Conservation (phyloP, 2,797 vertebrate species). For the Zenarchopterus dispar region DNA sequence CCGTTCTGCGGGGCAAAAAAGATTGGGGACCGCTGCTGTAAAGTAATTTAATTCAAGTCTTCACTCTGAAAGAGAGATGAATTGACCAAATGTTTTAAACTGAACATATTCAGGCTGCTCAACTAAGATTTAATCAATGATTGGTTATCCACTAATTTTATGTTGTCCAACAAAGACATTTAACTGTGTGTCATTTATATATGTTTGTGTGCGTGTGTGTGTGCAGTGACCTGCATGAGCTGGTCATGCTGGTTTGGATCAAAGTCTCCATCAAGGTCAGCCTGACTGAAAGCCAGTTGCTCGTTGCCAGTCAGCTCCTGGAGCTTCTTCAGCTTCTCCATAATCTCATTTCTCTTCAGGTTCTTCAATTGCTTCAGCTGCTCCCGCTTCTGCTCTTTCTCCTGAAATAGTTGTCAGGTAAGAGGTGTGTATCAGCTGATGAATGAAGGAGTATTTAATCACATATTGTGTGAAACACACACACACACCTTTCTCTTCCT, state of each 20-base stretch:
- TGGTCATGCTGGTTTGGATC: constrained; percentile 86
- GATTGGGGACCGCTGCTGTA: too few relatives aligned
- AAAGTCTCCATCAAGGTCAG: constrained; percentile 87
- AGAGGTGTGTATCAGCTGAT: background rate
- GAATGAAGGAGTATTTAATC: too few relatives aligned
- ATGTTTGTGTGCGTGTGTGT: background rate
- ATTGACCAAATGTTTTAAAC: too few relatives aligned
- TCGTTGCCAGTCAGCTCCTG: constrained; percentile 86
- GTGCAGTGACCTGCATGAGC: constrained; percentile 87
- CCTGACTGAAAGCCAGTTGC: constrained; percentile 79
- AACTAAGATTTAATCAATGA: too few relatives aligned
- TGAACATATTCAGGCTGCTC: too few relatives aligned
- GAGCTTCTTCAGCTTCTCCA: constrained; percentile 86
- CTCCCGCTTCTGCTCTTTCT: constrained; percentile 87
- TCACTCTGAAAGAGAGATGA: too few relatives aligned
- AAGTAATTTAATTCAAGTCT: too few relatives aligned
- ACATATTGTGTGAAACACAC: background rate
- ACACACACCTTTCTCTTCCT: constrained; percentile 85
- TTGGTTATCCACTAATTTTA: too few relatives aligned
- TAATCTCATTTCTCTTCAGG: constrained; percentile 88
- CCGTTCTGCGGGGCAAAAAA: too few relatives aligned
- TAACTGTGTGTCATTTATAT: too few relatives aligned
- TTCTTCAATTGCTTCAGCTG: constrained; percentile 94
- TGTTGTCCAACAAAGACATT: too few relatives aligned
- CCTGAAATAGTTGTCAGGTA: constrained; percentile 65